phyloP scores from a whole-genome alignment of 2,888 invertebrate species.

The Chrysolina oricalcia region DNA sequence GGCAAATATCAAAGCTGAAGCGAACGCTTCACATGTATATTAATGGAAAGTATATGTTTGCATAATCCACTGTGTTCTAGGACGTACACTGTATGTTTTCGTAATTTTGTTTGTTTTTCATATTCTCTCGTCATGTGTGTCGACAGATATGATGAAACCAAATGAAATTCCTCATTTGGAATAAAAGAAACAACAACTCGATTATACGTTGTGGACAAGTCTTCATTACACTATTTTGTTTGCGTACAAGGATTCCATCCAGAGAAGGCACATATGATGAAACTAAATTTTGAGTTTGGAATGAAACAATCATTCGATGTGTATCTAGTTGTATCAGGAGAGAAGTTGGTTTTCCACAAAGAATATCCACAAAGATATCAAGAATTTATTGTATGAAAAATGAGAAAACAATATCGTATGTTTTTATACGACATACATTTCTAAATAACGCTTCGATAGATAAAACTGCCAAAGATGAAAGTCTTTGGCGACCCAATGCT shows the following conservation, averaged over 20 bases:
- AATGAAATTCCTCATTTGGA: neutral
- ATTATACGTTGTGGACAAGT: neutral
- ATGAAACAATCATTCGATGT: no score
- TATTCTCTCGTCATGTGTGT: neutral
- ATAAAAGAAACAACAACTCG: neutral
- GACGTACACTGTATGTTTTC: neutral
- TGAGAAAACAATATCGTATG: no score
- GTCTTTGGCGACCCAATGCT: no score
- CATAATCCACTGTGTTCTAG: neutral
- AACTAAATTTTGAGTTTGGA: no score
- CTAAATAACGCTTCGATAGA: no score
- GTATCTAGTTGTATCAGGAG: no score
- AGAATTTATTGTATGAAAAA: no score
- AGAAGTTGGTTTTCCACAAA: no score
- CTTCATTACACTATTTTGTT: neutral
- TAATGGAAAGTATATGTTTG: constrained; percentile 5
- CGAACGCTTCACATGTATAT: neutral
- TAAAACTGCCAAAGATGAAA: no score
- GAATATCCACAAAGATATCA: no score
- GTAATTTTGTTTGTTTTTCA: constrained; percentile 5
- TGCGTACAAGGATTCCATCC: neutral
- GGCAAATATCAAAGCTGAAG: neutral
- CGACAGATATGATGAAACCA: neutral
- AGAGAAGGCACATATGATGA: no score
- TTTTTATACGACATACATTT: no score